phyloP scores from a whole-genome alignment of 1,140 invertebrate genomes.

The Anastrepha obliqua region DNA sequence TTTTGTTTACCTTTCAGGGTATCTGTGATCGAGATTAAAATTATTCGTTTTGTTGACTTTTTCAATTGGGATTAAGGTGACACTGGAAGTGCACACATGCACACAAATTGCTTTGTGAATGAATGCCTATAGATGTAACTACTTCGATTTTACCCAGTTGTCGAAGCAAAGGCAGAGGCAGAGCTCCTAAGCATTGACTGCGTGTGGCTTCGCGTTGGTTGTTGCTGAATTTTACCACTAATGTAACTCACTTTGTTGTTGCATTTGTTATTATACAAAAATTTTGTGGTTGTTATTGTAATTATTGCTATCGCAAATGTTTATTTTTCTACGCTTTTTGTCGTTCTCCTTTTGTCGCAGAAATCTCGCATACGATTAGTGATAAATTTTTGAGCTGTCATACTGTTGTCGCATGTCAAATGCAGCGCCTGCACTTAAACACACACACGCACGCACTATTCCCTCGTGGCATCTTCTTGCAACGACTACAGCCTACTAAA shows the following conservation, averaged over 20 bases:
- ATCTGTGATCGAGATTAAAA: constrained; percentile 31
- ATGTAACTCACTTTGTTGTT: constrained; percentile 6
- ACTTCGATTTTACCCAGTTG: neutral
- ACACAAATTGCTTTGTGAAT: neutral
- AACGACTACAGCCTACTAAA: neutral
- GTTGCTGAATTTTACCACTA: neutral
- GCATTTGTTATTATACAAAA: constrained; percentile 10
- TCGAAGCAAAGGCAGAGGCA: neutral
- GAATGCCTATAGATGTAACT: neutral
- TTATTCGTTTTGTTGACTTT: constrained; percentile 56
- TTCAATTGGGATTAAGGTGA: constrained; percentile 53
- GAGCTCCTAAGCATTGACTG: neutral
- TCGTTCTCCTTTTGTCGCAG: neutral
- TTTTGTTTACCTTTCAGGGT: neutral
- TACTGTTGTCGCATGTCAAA: constrained; percentile 46
- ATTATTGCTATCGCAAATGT: constrained; percentile 51
- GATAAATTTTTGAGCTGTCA: constrained; percentile 28
- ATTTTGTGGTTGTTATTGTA: constrained; percentile 40
- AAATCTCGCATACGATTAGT: constrained; percentile 30
- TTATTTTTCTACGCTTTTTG: constrained; percentile 6
- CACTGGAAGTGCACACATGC: neutral
- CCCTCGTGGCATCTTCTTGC: constrained; percentile 25
- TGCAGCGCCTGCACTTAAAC: neutral
- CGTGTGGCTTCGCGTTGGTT: neutral
- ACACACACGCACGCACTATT: neutral